Conservation (phyloP, 2,888 invertebrate species). For the Pelosia muscerda region DNA sequence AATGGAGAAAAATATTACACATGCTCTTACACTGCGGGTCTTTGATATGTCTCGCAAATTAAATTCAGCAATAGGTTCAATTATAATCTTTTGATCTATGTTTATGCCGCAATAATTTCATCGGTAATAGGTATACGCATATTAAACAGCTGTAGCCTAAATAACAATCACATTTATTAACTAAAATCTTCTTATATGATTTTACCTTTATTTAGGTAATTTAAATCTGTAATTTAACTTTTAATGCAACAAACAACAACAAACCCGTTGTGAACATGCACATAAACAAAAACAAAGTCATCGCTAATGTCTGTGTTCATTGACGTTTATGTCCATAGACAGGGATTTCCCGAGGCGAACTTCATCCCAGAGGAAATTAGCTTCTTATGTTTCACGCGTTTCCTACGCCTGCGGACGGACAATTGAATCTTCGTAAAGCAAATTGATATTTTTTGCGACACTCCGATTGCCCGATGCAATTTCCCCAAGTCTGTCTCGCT, state of each 20-base stretch:
- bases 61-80: conserved; percentile 9
- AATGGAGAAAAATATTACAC: conserved; percentile 27
- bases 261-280: conserved; percentile 30
- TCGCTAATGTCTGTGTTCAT: conserved; percentile 48
- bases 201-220: neutral
- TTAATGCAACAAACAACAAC: conserved; percentile 17
- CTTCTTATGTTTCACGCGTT: conserved; percentile 76
- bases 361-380: conserved; percentile 79
- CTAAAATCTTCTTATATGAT: too few relatives aligned
- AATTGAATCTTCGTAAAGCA: conserved; percentile 72
- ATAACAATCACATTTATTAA: too few relatives aligned
- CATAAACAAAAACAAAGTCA: conserved; percentile 45
- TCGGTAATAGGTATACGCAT: neutral
- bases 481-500: conserved; percentile 57
- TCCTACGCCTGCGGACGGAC: conserved; percentile 65
- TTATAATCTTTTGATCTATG: neutral
- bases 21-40: conserved; percentile 22
- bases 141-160: neutral
- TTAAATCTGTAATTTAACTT: neutral
- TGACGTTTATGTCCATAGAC: conserved; percentile 61
- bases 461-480: conserved; percentile 68
- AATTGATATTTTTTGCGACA: conserved; percentile 76
- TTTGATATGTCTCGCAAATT: conserved; percentile 25
- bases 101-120: neutral
- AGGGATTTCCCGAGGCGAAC: conserved; percentile 68